Evolutionary conservation across 2,113 vertebrate genomes (phyloP).

Genomic region (Ardeotis arabs): DNA sequence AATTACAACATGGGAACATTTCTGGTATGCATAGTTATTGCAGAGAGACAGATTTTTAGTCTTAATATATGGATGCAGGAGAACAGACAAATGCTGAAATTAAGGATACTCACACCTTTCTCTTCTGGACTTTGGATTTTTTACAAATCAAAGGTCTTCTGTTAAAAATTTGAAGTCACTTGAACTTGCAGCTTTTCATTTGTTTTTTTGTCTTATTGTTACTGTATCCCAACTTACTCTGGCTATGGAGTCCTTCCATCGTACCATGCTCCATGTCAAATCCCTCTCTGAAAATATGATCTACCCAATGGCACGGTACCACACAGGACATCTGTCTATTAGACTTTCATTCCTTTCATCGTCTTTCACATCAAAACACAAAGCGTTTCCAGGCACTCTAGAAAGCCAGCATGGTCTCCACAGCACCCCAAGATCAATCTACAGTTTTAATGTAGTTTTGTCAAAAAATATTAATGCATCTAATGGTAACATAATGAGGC

Average conservation of each 20-base stretch:
- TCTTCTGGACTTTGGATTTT: neutral
- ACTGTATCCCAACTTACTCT: neutral
- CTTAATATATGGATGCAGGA: neutral
- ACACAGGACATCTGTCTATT: neutral
- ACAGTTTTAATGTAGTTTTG: constrained; percentile 41
- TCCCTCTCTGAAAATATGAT: neutral
- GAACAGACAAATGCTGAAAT: neutral
- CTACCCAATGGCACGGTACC: neutral
- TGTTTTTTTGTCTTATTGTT: neutral
- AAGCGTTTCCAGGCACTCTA: neutral
- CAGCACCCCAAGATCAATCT: constrained; percentile 14
- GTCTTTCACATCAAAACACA: neutral
- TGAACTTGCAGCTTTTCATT: neutral
- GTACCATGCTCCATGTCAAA: neutral
- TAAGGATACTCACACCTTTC: neutral
- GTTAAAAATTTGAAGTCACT: neutral
- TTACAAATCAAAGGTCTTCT: neutral
- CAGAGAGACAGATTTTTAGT: neutral
- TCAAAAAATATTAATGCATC: constrained; percentile 40
- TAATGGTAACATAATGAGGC: constrained; percentile 56
- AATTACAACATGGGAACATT: neutral
- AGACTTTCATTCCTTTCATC: neutral
- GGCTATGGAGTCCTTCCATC: neutral
- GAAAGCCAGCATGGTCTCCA: constrained; percentile 25
- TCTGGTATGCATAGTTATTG: neutral